Percentiles rank a stretch among this genome's conserved stretches.
Evolutionary conservation across 2,888 invertebrate species (phyloP).

Genomic region (Drosophila anceps): DNA sequence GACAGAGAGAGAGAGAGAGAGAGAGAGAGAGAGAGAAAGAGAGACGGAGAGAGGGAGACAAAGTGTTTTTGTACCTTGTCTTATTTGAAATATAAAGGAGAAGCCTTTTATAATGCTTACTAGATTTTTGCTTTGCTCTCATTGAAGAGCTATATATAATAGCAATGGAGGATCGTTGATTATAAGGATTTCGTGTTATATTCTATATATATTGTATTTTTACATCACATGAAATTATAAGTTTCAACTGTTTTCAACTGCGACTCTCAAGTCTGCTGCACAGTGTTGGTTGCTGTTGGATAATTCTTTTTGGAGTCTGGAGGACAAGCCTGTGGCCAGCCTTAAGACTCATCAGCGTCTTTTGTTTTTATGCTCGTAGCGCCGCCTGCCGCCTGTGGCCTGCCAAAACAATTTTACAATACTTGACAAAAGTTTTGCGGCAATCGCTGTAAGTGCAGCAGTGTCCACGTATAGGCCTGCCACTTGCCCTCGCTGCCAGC

Average conservation of each 20-base stretch:
- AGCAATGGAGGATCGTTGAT: too few species aligned
- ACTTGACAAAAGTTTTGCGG: constrained; percentile 73
- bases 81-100: too few species aligned
- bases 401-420: constrained; percentile 75
- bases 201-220: too few species aligned
- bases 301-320: constrained; percentile 30
- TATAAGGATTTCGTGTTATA: too few species aligned
- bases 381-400: constrained; percentile 41
- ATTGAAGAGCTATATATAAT: too few species aligned
- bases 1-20: too few species aligned
- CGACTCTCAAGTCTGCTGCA: not conserved
- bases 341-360: constrained; percentile 55
- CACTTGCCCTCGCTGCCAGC: not conserved
- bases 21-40: too few species aligned
- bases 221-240: not conserved
- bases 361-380: constrained; percentile 64
- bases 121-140: too few species aligned
- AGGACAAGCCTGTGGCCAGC: constrained; percentile 20
- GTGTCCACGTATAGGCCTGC: constrained; percentile 19
- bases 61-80: too few species aligned
- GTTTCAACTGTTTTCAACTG: not conserved
- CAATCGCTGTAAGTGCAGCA: constrained; percentile 47
- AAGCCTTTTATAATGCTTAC: too few species aligned
- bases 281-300: constrained; percentile 34
- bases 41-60: too few species aligned